A percentile compares a stretch with the other conserved stretches of the same genome.
Evolutionary conservation across 2,113 vertebrate genomes (phyloP).

Genomic region (Coryphaenoides rupestris): DNA sequence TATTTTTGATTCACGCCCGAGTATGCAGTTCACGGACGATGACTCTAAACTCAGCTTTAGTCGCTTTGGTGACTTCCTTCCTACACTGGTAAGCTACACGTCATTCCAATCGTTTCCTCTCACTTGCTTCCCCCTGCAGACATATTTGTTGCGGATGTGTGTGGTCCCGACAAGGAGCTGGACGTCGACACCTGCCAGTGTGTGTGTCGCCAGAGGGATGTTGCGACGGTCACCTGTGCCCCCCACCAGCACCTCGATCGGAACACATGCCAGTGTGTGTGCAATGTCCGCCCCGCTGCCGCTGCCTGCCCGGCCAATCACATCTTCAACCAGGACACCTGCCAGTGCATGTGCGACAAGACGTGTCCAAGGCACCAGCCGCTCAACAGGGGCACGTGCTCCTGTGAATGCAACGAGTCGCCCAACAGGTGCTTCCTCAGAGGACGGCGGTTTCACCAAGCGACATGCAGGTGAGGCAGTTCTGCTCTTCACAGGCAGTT

Average conservation of each 20-base stretch:
- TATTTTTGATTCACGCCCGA: no score
- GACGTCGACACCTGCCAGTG: slow-evolving; percentile 92
- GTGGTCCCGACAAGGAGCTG: slow-evolving; percentile 86
- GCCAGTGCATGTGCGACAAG: slow-evolving; percentile 84
- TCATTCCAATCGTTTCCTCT: not conserved
- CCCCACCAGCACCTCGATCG: slow-evolving; percentile 81
- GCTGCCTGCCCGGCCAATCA: slow-evolving; percentile 77
- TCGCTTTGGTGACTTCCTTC: no score
- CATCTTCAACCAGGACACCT: slow-evolving; percentile 84
- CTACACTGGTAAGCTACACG: no score
- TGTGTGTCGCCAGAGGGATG: slow-evolving; percentile 74
- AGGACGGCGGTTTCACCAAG: slow-evolving; percentile 86
- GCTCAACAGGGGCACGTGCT: slow-evolving; percentile 84
- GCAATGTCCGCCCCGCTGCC: slow-evolving; percentile 70
- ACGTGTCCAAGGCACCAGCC: slow-evolving; percentile 86
- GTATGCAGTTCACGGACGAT: no score
- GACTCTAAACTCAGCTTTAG: no score
- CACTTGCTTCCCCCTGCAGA: slow-evolving; percentile 52
- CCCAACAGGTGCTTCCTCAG: slow-evolving; percentile 90
- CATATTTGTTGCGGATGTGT: slow-evolving; percentile 73
- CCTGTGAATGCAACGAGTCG: slow-evolving; percentile 90
- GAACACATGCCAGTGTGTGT: slow-evolving; percentile 84
- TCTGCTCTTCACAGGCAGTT: no score
- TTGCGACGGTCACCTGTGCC: slow-evolving; percentile 72
- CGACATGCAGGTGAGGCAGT: slow-evolving; percentile 87